These are phyloP conservation scores for Mastomys coucha DNA, from an alignment of 2,113 vertebrate species.

Conservation along the genomic window DNA sequence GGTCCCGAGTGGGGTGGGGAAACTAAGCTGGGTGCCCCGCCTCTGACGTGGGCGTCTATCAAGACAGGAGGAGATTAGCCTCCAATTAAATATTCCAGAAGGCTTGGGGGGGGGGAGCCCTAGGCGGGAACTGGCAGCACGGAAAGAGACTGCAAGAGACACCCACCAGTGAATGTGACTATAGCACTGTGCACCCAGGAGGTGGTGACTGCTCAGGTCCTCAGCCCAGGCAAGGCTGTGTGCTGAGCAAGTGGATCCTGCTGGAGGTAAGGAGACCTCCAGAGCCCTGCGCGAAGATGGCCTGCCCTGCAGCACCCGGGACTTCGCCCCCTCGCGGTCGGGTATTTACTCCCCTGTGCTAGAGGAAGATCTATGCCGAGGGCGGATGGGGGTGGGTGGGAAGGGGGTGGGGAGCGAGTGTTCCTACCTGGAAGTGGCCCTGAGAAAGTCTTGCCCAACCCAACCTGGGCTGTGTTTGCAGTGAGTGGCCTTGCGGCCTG, in stretches of 20 bases:
- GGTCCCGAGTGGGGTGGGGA: not conserved
- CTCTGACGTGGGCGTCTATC: constrained; percentile 42
- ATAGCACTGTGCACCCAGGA: not conserved
- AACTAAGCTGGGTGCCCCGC: not conserved
- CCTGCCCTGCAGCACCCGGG: not conserved
- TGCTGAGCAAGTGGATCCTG: not conserved
- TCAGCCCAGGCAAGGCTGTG: accelerated
- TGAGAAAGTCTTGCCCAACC: constrained; percentile 87
- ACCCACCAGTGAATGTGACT: not conserved
- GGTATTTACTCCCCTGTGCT: not conserved
- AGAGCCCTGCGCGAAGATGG: accelerated
- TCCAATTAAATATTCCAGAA: constrained; percentile 73
- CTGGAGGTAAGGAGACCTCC: not conserved
- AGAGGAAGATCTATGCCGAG: not conserved
- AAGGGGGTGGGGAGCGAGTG: too few species aligned
- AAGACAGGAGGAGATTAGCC: constrained; percentile 57
- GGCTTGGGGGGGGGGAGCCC: not conserved
- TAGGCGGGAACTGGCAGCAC: not conserved
- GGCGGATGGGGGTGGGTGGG: not conserved
- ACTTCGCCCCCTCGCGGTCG: not conserved
- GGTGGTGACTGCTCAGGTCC: not conserved
- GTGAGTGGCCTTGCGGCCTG: constrained; percentile 90
- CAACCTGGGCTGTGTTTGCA: constrained; percentile 86
- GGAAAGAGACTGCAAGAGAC: not conserved
- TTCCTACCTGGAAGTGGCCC: not conserved